Percentiles rank a stretch among this genome's conserved stretches.
Conservation (phyloP, 2,113 vertebrate genomes). For the Falcunculus frontatus region DNA sequence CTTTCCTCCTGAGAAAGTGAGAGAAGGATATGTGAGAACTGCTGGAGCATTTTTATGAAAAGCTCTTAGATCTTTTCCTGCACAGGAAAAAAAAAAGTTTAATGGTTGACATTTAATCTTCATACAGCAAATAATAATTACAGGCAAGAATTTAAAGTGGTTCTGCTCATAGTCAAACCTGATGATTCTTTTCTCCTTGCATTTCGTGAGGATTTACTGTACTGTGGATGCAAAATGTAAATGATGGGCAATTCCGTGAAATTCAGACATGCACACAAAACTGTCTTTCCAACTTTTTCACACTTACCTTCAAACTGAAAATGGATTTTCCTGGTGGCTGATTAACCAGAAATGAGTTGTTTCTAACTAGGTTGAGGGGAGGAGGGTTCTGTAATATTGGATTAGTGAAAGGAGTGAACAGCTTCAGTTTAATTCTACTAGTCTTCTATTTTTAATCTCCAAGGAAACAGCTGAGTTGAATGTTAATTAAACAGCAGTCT, state of each 20-base stretch:
- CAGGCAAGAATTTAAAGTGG: background rate
- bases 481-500: constrained; percentile 62
- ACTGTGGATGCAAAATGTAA: background rate
- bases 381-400: background rate
- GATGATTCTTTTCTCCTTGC: background rate
- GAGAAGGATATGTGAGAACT: background rate
- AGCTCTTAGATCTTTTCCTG: background rate
- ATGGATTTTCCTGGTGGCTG: constrained; percentile 17
- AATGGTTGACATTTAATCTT: background rate
- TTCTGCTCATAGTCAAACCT: background rate
- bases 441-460: constrained; percentile 59
- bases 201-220: background rate
- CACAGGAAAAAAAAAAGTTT: background rate
- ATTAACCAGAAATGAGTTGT: background rate
- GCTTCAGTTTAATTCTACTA: constrained; percentile 45
- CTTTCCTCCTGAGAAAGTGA: background rate
- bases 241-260: background rate
- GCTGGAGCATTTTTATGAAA: background rate
- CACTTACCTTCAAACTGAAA: background rate
- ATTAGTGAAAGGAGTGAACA: constrained; percentile 17
- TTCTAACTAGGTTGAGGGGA: background rate
- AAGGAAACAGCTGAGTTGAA: constrained; percentile 58
- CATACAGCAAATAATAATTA: background rate
- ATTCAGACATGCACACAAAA: background rate
- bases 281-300: constrained; percentile 26